These are phyloP conservation scores for Campoletis raptor DNA, from an alignment of 2,888 invertebrate genomes.

Conservation along the genomic window DNA sequence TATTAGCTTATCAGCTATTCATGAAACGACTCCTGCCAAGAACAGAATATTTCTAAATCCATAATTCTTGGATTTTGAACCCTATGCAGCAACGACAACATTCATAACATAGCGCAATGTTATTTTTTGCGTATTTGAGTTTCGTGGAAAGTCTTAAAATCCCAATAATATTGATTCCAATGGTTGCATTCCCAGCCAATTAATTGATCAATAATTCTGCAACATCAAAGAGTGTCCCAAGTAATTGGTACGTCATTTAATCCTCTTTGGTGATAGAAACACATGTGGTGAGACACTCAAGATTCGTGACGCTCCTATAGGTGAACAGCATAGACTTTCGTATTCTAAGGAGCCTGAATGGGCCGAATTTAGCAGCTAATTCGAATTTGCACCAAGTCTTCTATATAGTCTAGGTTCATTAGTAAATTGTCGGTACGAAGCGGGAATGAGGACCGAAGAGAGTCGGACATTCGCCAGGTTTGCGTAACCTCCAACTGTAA, in stretches of 20 bases:
- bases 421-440: conserved; percentile 10
- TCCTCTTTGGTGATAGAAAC: background rate
- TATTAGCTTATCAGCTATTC: background rate
- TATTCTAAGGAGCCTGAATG: conserved; percentile 19
- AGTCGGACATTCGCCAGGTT: conserved; percentile 63
- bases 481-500: conserved; percentile 76
- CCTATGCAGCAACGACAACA: background rate
- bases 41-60: background rate
- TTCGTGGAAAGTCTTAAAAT: background rate
- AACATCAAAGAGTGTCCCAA: background rate
- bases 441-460: background rate
- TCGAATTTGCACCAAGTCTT: conserved; percentile 29
- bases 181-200: background rate
- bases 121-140: no score
- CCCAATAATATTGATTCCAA: background rate
- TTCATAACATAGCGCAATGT: background rate
- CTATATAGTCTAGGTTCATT: conserved; percentile 31
- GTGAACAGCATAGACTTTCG: background rate
- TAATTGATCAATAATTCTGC: background rate
- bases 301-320: background rate
- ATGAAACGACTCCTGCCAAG: background rate
- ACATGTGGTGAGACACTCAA: conserved; percentile 5
- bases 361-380: conserved; percentile 15
- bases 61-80: background rate
- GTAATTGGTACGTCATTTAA: background rate